These are phyloP conservation scores for Erpetoichthys calabaricus DNA, from an alignment of 2,797 vertebrate genomes.

Conservation along the genomic window DNA sequence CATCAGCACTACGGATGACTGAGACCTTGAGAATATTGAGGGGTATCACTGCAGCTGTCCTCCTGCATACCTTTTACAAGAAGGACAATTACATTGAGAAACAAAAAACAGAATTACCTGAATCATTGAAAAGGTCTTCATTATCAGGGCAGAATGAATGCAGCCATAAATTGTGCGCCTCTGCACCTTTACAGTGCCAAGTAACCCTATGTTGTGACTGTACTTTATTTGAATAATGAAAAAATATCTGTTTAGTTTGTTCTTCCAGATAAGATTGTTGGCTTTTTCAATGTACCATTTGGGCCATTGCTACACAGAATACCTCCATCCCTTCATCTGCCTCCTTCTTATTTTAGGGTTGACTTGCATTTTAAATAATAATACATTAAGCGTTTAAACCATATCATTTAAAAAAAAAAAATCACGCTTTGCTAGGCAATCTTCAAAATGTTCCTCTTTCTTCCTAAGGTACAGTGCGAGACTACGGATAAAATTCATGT, in stretches of 20 bases:
- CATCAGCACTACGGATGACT: conserved; percentile 14
- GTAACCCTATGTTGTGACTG: not conserved
- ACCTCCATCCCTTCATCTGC: conserved; percentile 4
- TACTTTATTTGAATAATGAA: conserved; percentile 5
- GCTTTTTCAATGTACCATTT: too few relatives aligned
- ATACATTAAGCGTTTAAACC: conserved; percentile 6
- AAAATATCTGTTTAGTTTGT: conserved; percentile 5
- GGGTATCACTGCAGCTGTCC: conserved; percentile 12
- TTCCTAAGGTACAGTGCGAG: conserved; percentile 13
- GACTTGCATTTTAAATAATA: conserved; percentile 9
- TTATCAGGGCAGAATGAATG: not conserved
- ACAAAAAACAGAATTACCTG: conserved; percentile 1
- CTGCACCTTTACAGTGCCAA: too few relatives aligned
- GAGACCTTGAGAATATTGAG: conserved; percentile 14
- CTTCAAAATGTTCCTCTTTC: conserved; percentile 17
- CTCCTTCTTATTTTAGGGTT: conserved; percentile 5
- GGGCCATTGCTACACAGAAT: not conserved
- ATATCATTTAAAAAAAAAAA: conserved; percentile 4
- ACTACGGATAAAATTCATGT: conserved; percentile 12
- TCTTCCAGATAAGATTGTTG: too few relatives aligned
- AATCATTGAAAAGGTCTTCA: not conserved
- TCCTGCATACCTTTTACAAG: conserved; percentile 16
- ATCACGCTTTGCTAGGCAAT: conserved; percentile 17
- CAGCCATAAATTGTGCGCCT: too few relatives aligned
- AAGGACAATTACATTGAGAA: conserved; percentile 10